These are phyloP conservation scores for Exaiptasia diaphana DNA, from an alignment of 64 coral and sea anemone genomes.

Conservation along the genomic window DNA sequence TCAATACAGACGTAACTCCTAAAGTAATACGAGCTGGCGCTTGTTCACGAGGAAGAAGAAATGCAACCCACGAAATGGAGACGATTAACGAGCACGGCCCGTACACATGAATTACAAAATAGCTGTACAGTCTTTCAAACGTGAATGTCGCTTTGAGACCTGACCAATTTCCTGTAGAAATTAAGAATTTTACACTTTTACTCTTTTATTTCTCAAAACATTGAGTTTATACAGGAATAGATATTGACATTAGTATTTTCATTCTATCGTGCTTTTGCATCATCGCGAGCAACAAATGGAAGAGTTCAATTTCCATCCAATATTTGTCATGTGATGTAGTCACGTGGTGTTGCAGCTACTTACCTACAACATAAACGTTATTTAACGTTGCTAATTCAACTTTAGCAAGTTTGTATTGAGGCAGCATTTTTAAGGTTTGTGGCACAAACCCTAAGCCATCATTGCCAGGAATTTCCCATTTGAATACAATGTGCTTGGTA, in stretches of 20 bases:
- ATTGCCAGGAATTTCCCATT: conserved; percentile 64
- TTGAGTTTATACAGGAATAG: not conserved
- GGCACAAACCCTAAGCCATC: conserved; percentile 82
- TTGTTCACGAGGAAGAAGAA: conserved; percentile 74
- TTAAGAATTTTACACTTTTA: too few relatives aligned
- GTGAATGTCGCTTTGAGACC: conserved; percentile 74
- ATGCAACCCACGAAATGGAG: conserved; percentile 81
- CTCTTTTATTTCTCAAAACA: too few relatives aligned
- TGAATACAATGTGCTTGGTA: conserved; percentile 67
- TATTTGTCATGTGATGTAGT: too few relatives aligned
- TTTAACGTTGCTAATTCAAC: conserved; percentile 27
- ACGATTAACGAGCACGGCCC: conserved; percentile 92
- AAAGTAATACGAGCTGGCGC: conserved; percentile 88
- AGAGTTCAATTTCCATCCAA: not conserved
- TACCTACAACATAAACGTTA: conserved; percentile 76
- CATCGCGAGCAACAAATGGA: not conserved
- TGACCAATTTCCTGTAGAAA: conserved; percentile 69
- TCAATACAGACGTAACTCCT: conserved; percentile 88
- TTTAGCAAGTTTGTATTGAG: conserved; percentile 67
- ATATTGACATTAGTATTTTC: too few relatives aligned
- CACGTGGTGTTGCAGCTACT: too few relatives aligned
- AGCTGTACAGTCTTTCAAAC: conserved; percentile 90
- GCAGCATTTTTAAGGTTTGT: conserved; percentile 68
- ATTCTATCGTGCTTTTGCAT: too few relatives aligned
- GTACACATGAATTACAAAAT: conserved; percentile 96